These are phyloP conservation scores for Prenolepis imparis DNA, from an alignment of 2,888 invertebrate species.

Conservation along the genomic window DNA sequence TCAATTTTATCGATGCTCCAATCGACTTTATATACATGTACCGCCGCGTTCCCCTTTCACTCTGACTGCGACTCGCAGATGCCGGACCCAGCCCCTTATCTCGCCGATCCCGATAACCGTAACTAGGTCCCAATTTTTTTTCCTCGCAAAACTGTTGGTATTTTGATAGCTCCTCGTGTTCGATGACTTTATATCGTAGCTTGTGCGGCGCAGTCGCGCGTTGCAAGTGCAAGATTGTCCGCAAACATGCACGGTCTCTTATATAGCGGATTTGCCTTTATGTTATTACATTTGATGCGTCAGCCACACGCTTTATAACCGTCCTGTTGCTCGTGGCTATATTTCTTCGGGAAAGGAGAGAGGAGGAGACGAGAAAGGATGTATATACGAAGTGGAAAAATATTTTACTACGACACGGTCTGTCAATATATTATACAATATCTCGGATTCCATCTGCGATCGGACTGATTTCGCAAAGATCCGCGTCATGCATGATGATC, in stretches of 20 bases:
- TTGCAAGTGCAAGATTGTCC: slow-evolving; percentile 17
- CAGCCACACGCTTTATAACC: slow-evolving; percentile 59
- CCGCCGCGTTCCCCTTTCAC: slow-evolving; percentile 30
- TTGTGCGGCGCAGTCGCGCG: neutral
- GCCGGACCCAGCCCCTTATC: slow-evolving; percentile 51
- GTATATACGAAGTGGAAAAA: slow-evolving; percentile 18
- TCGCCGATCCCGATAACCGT: neutral
- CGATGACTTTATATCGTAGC: neutral
- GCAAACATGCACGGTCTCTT: slow-evolving; percentile 40
- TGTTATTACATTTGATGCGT: slow-evolving; percentile 56
- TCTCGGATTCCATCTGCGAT: slow-evolving; percentile 24
- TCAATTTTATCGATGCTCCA: slow-evolving; percentile 81
- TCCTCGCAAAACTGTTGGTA: neutral
- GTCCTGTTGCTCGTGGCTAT: slow-evolving; percentile 59
- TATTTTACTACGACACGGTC: slow-evolving; percentile 32
- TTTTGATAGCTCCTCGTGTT: neutral
- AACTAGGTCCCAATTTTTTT: neutral
- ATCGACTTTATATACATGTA: slow-evolving; percentile 67
- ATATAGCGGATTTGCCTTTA: slow-evolving; percentile 55
- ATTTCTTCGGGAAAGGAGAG: neutral
- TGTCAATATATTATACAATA: neutral
- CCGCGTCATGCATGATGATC: neutral
- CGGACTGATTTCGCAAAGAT: neutral
- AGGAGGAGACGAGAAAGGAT: slow-evolving; percentile 3
- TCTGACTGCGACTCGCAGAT: slow-evolving; percentile 17